These are phyloP conservation scores for Pinctada fucata DNA, from an alignment of 2,888 invertebrate genomes.

Conservation along the genomic window DNA sequence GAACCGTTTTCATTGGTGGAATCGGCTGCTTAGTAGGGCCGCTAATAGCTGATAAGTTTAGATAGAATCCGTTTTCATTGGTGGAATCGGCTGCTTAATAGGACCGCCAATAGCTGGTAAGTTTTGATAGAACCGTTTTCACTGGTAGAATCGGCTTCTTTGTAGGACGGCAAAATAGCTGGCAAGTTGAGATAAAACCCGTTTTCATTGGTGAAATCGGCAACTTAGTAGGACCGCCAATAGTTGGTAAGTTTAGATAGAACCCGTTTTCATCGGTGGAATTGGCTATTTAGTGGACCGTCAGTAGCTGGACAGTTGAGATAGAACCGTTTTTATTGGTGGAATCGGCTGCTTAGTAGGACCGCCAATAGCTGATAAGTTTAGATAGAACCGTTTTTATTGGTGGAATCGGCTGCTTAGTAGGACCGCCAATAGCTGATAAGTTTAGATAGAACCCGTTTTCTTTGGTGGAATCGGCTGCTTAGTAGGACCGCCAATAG, in stretches of 20 bases:
- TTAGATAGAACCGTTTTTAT: conserved; percentile 15
- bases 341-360: no score
- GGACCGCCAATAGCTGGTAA: no score
- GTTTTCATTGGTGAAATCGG: no score
- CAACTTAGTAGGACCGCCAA: no score
- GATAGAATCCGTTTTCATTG: no score
- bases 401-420: conserved; percentile 38
- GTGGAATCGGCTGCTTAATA: no score
- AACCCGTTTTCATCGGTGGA: conserved; percentile 18
- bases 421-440: conserved; percentile 41
- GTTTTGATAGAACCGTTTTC: not conserved
- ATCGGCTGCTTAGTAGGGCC: conserved; percentile 38
- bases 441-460: conserved; percentile 1
- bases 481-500: conserved; percentile 36
- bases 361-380: no score
- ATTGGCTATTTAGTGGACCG: conserved; percentile 25
- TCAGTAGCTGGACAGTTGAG: no score
- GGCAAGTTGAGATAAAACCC: conserved; percentile 12
- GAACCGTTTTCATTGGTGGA: conserved; percentile 30
- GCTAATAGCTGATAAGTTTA: conserved; percentile 21
- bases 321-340: no score
- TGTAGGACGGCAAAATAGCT: conserved; percentile 35
- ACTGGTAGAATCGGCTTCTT: conserved; percentile 40
- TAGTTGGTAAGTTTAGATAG: no score
- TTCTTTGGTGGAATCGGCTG: conserved; percentile 36